A percentile compares a stretch with the other conserved stretches of the same genome.
Conservation (phyloP, 2,113 vertebrate genomes). For the Apeltes quadracus region DNA sequence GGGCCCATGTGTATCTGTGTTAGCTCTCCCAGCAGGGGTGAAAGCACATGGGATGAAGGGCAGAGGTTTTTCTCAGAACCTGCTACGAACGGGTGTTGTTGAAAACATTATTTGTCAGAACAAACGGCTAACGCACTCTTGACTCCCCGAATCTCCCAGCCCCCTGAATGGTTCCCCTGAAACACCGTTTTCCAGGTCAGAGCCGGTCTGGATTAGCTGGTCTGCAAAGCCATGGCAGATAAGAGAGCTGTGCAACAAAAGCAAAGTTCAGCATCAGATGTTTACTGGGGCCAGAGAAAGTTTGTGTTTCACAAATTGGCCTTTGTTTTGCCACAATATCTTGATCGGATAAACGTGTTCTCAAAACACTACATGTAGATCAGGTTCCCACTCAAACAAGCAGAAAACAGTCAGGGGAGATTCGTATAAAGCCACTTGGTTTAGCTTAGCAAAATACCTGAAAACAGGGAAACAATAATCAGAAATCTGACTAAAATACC, state of each 20-base stretch:
- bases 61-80: conserved; percentile 62
- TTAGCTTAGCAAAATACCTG: neutral
- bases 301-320: neutral
- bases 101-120: conserved; percentile 48
- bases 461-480: neutral
- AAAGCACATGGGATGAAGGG: conserved; percentile 63
- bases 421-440: neutral
- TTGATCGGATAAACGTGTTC: neutral
- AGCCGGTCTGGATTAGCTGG: neutral
- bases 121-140: conserved; percentile 18
- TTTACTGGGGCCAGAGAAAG: neutral
- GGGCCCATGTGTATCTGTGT: conserved; percentile 24
- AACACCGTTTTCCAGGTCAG: neutral
- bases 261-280: neutral
- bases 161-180: conserved; percentile 15
- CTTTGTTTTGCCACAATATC: neutral
- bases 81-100: conserved; percentile 36
- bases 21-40: conserved; percentile 60
- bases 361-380: neutral
- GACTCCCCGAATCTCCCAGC: neutral
- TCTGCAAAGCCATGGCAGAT: neutral
- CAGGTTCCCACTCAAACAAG: neutral
- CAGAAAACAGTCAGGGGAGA: neutral
- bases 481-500: neutral
- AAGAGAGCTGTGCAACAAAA: conserved; percentile 3